Evolutionary conservation across 2,113 vertebrate species (phyloP).

Genomic region (Tapirus terrestris): DNA sequence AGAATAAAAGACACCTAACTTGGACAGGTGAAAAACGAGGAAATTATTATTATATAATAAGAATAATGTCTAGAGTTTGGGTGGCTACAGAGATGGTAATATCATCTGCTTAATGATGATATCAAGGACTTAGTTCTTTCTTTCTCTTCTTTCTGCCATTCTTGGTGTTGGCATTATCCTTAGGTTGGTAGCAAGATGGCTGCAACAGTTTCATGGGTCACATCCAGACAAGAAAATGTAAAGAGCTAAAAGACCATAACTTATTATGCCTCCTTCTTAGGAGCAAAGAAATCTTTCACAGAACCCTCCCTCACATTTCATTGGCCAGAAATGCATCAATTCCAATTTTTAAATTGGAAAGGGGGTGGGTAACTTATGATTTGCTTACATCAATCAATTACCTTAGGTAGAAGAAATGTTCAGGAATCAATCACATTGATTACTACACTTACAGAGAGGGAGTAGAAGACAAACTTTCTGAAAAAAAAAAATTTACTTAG

Average conservation of each 20-base stretch:
- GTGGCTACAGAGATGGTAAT: background rate
- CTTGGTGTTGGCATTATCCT: background rate
- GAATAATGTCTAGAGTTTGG: background rate
- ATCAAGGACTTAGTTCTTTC: background rate
- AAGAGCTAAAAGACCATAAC: background rate
- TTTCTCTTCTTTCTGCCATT: background rate
- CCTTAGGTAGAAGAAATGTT: background rate
- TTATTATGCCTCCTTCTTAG: background rate
- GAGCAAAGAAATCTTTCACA: background rate
- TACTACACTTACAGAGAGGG: background rate
- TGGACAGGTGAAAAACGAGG: background rate
- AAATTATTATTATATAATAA: background rate
- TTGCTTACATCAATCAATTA: background rate
- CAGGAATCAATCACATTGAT: background rate
- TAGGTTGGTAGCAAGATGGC: background rate
- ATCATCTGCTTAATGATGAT: background rate
- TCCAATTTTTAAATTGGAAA: background rate
- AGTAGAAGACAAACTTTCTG: background rate
- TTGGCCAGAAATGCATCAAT: background rate
- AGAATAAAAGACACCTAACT: background rate
- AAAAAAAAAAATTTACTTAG: background rate
- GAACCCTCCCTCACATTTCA: background rate
- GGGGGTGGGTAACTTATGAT: background rate
- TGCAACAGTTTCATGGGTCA: background rate
- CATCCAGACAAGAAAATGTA: background rate